phyloP scores from a whole-genome alignment of 1,140 invertebrate genomes.

The Macrobrachium rosenbergii region DNA sequence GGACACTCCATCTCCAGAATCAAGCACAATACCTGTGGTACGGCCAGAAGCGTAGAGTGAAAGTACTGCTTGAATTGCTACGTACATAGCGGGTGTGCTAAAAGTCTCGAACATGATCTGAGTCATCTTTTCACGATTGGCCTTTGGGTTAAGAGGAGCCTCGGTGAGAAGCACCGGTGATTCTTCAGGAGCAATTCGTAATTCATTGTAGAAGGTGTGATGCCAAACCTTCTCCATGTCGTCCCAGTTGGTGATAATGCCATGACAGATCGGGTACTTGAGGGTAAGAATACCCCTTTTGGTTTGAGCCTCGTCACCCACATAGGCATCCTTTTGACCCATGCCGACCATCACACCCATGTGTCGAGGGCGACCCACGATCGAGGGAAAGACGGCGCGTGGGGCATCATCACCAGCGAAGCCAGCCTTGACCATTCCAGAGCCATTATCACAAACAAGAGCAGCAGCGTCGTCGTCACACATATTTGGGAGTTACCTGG shows the following conservation, averaged over 20 bases:
- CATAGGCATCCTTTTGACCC: constrained; percentile 91
- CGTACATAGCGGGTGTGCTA: constrained; percentile 6
- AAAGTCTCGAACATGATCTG: constrained; percentile 76
- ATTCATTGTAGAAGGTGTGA: constrained; percentile 95
- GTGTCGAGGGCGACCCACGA: constrained; percentile 76
- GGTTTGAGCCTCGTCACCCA: constrained; percentile 93
- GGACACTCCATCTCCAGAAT: constrained; percentile 14
- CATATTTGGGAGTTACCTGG: neutral
- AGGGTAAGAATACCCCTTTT: constrained; percentile 92
- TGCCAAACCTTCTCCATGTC: constrained; percentile 99
- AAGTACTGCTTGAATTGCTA: constrained; percentile 6
- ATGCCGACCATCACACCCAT: constrained; percentile 90
- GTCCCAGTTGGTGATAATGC: constrained; percentile 96
- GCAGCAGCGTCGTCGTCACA: constrained; percentile 27
- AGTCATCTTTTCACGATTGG: constrained; percentile 91
- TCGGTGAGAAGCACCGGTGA: constrained; percentile 91
- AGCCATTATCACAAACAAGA: constrained; percentile 76
- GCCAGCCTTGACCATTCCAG: constrained; percentile 73
- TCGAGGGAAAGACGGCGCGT: constrained; percentile 78
- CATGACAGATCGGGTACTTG: constrained; percentile 95
- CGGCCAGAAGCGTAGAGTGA: constrained; percentile 1
- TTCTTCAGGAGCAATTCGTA: constrained; percentile 93
- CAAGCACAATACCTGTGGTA: constrained; percentile 15
- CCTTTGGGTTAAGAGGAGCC: constrained; percentile 90
- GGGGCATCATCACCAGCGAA: constrained; percentile 79